Evolutionary conservation across 2,888 invertebrate genomes (phyloP), one percentile per base, ranked within the genome.

Genomic region (Steinernema hermaphroditum): DNA sequence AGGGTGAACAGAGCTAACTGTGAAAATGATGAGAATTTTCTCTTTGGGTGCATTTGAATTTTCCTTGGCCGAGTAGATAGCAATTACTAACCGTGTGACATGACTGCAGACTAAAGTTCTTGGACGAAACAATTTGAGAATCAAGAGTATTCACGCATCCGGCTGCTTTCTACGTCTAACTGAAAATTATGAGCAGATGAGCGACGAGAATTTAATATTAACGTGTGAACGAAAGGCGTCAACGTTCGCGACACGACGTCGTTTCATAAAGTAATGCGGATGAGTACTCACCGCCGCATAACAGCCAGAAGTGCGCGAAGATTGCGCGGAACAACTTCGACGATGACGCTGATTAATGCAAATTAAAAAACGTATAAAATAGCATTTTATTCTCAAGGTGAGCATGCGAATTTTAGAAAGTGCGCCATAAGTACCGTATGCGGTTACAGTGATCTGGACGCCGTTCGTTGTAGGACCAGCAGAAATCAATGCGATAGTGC

Each of bases 51-150:
- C n/a, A n/a, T n/a, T n/a, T n/a, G n/a, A n/a, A n/a, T n/a, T n/a
- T n/a, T n/a, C n/a, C n/a, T n/a, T n/a, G n/a, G n/a, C n/a, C n/a
- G n/a, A n/a, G n/a, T n/a, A n/a, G n/a, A n/a, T n/a, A n/a, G n/a
- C 50, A 22, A 22, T 24, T 24, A 62, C 62, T 19, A 9, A 62
- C 62, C 62, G 62, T 62, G 62, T 29, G 62, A 62, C 62, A 62
- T 62, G 16, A 27, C 32, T 29, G 62, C 2, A 32, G 62, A 12
- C 27, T 24, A n/a, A 29, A 32, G 62, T 29, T 54, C 62, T 24
- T 29, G 32, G 32, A 2, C 32, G 62, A 34, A 16, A 27, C 16
- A 8, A 62, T 16, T 54, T 54, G 54, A 62, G 4, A 16, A 29
- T 62, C 32, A 62, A 62, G 27, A 29, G 34, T 14, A 27, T 62